Percentiles rank a stretch among this genome's conserved stretches.
Evolutionary conservation across 2,797 vertebrate species (phyloP).

Genomic region (Dallia pectoralis): DNA sequence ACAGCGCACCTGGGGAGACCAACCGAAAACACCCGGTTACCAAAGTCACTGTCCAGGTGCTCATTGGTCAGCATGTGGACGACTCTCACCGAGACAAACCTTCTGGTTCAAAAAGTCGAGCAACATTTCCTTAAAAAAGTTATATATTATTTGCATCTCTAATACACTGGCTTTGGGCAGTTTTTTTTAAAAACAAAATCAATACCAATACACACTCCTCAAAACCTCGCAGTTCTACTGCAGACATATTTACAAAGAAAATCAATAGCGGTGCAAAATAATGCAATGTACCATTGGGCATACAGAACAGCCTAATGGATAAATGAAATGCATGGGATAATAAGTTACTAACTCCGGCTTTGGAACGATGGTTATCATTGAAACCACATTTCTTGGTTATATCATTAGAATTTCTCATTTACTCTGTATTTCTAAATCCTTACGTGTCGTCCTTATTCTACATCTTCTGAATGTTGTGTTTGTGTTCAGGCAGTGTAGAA

Average conservation of each 20-base stretch:
- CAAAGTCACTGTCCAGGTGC: not conserved
- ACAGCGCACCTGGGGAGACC: constrained; percentile 83
- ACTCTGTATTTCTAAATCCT: too few relatives aligned
- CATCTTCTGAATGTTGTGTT: too few relatives aligned
- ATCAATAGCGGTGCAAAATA: not conserved
- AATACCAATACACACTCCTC: not conserved
- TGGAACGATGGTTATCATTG: too few relatives aligned
- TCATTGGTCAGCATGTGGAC: not conserved
- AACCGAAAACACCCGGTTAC: not conserved
- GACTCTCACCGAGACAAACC: too few relatives aligned
- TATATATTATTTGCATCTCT: too few relatives aligned
- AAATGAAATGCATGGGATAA: not conserved
- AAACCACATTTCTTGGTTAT: too few relatives aligned
- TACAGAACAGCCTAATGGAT: not conserved
- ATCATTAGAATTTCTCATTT: too few relatives aligned
- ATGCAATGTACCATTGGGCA: not conserved
- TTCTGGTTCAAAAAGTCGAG: not conserved
- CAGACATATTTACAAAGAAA: not conserved
- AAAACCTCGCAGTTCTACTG: not conserved
- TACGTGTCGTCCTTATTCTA: too few relatives aligned
- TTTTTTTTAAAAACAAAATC: not conserved
- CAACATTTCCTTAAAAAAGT: too few relatives aligned
- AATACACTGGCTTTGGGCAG: not conserved
- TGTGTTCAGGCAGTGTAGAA: too few relatives aligned
- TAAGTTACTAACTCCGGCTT: not conserved